Evolutionary conservation across 2,888 invertebrate genomes (phyloP), one percentile per base, ranked within the genome.

Genomic region (Idaea straminata): DNA sequence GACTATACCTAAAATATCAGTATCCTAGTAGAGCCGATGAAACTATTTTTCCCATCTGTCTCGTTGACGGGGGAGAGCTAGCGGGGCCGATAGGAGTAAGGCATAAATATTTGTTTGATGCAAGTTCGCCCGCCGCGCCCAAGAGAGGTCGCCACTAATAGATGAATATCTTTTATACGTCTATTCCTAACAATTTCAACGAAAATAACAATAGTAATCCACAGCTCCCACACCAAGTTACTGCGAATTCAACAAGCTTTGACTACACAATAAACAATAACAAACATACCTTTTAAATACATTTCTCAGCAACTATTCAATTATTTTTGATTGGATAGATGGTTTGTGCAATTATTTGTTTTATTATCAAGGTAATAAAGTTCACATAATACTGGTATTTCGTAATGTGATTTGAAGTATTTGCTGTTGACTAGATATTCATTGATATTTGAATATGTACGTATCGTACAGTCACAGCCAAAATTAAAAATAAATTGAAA

Each of bases 321-420:
- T 61, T 66, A 72, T 57, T 64, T 64, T 62, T 38, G 61, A 66
- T 67, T 69, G 70, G 66, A 67, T 64, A 65, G 67, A 70, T 67
- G 69, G 69, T 74, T 72, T 73, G 69, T 63, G 66, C 68, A 68
- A 73, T 72, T 47, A 10, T 47, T 47, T 47, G 47, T 47, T 13
- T 47, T 47, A 47, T 7, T 7, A 47, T 47, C 47, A 47, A 47
- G 47, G 47, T 47, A 47, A 47, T 47, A 4, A 47, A 47, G 13
- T 47, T 47, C 47, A 47, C 47, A 47, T 47, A 47, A 47, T 47
- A 47, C 47, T 47, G 0, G 47, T 47, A 47, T 47, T 47, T 47
- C 35, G 59, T 61, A 66, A 67, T 69, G 62, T 63, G 16, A 15
- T 64, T 63, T 62, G 59, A 59, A 35, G 25, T 35, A 62, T 65